These are phyloP conservation scores for Dicaeum eximium DNA, from an alignment of 2,113 vertebrate species.

Conservation along the genomic window DNA sequence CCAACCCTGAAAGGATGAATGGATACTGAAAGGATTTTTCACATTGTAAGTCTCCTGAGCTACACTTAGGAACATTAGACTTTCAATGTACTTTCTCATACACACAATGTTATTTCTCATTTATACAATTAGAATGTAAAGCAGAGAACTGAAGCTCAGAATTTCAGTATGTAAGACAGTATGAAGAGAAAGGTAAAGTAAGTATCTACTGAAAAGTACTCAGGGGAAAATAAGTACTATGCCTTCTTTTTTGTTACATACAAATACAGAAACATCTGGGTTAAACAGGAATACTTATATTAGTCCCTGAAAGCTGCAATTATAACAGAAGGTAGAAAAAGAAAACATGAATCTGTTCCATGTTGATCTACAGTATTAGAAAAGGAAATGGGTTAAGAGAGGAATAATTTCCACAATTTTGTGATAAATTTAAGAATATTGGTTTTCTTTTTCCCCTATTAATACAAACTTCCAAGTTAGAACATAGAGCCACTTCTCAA, in stretches of 20 bases:
- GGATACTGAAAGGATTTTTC: not conserved
- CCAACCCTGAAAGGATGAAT: not conserved
- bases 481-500: not conserved
- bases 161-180: not conserved
- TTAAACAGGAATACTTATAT: not conserved
- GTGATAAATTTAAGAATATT: not conserved
- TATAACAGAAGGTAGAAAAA: not conserved
- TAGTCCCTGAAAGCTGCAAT: not conserved
- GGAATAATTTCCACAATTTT: not conserved
- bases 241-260: not conserved
- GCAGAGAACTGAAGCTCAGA: not conserved
- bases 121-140: not conserved
- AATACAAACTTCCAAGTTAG: not conserved
- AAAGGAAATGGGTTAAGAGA: not conserved
- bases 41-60: not conserved
- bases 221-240: not conserved
- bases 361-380: not conserved
- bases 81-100: not conserved
- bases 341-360: not conserved
- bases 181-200: not conserved
- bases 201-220: not conserved
- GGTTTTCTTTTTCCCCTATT: not conserved
- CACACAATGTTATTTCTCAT: not conserved
- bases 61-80: not conserved
- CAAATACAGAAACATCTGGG: not conserved